A percentile compares a stretch with the other conserved stretches of the same genome.
phyloP scores from a whole-genome alignment of 92 coral and sea anemone species.

The Epizoanthus scotinus region DNA sequence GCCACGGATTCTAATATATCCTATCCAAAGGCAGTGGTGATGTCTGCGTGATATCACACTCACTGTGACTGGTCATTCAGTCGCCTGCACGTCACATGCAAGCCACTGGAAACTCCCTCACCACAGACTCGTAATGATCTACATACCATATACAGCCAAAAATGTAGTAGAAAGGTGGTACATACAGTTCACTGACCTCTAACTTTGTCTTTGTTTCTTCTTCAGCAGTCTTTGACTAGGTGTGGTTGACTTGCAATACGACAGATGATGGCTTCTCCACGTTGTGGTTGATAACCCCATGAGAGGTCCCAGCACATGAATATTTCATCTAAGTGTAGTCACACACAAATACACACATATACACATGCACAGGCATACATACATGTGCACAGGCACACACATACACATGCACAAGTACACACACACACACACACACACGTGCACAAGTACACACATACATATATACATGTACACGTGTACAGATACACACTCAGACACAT shows the following conservation, averaged over 20 bases:
- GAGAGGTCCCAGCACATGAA: constrained; percentile 1
- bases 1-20: background rate
- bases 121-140: background rate
- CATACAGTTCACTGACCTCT: constrained; percentile 39
- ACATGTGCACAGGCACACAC: too few species aligned
- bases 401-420: too few species aligned
- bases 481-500: too few species aligned
- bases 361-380: background rate
- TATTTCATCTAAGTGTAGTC: background rate
- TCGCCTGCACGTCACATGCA: background rate
- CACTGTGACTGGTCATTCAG: background rate
- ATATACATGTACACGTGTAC: too few species aligned
- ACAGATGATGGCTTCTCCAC: constrained; percentile 14
- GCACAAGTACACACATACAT: too few species aligned
- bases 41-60: background rate
- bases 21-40: background rate
- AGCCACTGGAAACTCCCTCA: background rate
- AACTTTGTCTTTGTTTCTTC: constrained; percentile 42
- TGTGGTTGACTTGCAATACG: background rate
- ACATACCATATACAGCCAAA: background rate
- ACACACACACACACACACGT: too few species aligned
- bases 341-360: background rate
- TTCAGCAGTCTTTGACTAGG: background rate
- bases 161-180: constrained; percentile 4
- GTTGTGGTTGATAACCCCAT: constrained; percentile 24